A percentile compares a stretch with the other conserved stretches of the same genome.
Evolutionary conservation across 2,888 invertebrate genomes (phyloP).

Genomic region (Ectobius pallidus): DNA sequence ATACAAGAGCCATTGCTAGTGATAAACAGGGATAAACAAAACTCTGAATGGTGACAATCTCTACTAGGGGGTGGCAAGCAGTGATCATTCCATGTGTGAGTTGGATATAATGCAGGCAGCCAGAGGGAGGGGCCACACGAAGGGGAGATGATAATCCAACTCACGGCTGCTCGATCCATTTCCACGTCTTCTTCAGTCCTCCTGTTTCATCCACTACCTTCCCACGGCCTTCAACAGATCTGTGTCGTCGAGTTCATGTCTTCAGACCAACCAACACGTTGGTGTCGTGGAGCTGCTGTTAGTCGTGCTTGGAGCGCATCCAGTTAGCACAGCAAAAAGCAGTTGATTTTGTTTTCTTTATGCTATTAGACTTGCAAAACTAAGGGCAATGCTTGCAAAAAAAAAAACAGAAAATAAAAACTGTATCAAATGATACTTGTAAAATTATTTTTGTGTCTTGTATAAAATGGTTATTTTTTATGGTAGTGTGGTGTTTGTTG

Average conservation of each 20-base stretch:
- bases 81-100: conserved; percentile 8
- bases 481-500: background rate
- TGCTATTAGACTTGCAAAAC: conserved; percentile 22
- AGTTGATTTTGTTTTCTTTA: conserved; percentile 1
- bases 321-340: conserved; percentile 27
- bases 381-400: conserved; percentile 27
- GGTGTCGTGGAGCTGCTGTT: conserved; percentile 17
- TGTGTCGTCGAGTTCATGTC: background rate
- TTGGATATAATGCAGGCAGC: background rate
- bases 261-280: conserved; percentile 17
- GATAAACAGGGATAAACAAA: background rate
- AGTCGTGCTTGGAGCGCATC: conserved; percentile 10
- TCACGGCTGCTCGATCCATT: conserved; percentile 8
- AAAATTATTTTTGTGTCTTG: background rate
- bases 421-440: background rate
- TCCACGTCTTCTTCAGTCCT: background rate
- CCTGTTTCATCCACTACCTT: background rate
- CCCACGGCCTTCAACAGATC: background rate
- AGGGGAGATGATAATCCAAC: conserved; percentile 1
- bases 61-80: conserved; percentile 3
- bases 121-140: conserved; percentile 6
- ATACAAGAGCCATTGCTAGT: conserved; percentile 13
- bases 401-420: conserved; percentile 1
- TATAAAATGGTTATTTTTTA: background rate
- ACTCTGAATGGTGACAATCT: conserved; percentile 8